Evolutionary conservation across 2,888 invertebrate species (phyloP).

Genomic region (Girardia tigrina): DNA sequence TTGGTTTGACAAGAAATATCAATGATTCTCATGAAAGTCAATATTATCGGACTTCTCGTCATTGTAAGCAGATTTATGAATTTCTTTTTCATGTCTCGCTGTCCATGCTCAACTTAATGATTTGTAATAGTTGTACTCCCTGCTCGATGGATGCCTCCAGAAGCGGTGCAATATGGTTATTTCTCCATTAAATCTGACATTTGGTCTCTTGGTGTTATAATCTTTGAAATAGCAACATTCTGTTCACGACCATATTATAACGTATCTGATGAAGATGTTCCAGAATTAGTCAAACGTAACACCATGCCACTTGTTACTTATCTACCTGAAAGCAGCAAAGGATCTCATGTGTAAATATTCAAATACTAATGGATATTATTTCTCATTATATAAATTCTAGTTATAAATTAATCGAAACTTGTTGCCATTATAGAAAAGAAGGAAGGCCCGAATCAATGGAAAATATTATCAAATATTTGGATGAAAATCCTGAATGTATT

Average conservation of each 20-base stretch:
- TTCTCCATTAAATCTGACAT: conserved; percentile 33
- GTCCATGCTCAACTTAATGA: background rate
- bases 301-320: background rate
- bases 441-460: conserved; percentile 32
- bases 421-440: conserved; percentile 14
- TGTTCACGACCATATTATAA: conserved; percentile 31
- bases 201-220: conserved; percentile 36
- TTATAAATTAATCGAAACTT: conserved; percentile 10
- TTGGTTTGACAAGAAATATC: conserved; percentile 34
- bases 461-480: background rate
- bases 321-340: background rate
- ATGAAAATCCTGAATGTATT: conserved; percentile 34
- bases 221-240: conserved; percentile 36
- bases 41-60: conserved; percentile 35
- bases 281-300: conserved; percentile 32
- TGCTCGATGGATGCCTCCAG: conserved; percentile 37
- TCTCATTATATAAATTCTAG: background rate
- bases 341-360: background rate
- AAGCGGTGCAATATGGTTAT: conserved; percentile 28
- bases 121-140: conserved; percentile 33
- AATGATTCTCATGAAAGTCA: conserved; percentile 21
- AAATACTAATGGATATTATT: background rate
- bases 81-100: too few species aligned
- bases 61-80: conserved; percentile 27
- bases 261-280: conserved; percentile 30